Percentiles rank a stretch among this genome's conserved stretches.
These are phyloP conservation scores for Aphidoletes aphidimyza DNA, from an alignment of 2,888 invertebrate species.

Conservation along the genomic window DNA sequence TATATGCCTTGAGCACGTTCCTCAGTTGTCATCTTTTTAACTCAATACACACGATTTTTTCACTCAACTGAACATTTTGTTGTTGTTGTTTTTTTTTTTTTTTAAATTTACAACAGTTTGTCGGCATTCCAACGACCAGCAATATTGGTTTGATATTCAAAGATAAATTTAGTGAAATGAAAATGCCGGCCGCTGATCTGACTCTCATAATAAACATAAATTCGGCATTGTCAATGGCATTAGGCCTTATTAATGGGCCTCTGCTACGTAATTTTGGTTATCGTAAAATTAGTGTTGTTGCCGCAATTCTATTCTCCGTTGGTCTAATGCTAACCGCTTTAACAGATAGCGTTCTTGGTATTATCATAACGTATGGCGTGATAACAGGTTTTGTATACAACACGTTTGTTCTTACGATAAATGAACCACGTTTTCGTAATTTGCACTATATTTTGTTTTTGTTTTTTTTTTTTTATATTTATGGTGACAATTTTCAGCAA, in stretches of 20 bases:
- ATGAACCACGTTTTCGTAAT: background rate
- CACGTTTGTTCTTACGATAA: too few relatives aligned
- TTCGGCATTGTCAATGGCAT: slow-evolving; percentile 74
- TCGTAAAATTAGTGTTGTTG: slow-evolving; percentile 72
- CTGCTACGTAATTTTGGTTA: slow-evolving; percentile 72
- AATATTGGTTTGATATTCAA: slow-evolving; percentile 76
- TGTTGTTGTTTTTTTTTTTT: too few relatives aligned
- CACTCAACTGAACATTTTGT: background rate
- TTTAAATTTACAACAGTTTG: slow-evolving; percentile 9
- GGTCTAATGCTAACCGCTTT: slow-evolving; percentile 73
- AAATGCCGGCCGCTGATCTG: slow-evolving; percentile 71
- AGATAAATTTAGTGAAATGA: slow-evolving; percentile 70
- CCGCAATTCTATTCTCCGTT: slow-evolving; percentile 68
- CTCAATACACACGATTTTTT: background rate
- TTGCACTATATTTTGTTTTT: background rate
- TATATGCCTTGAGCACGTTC: too few relatives aligned
- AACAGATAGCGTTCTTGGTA: slow-evolving; percentile 70
- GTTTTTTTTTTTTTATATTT: background rate
- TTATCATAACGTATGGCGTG: slow-evolving; percentile 75
- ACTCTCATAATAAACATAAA: slow-evolving; percentile 75
- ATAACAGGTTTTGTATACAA: slow-evolving; percentile 73
- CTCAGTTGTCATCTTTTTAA: background rate
- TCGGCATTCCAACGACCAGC: slow-evolving; percentile 70
- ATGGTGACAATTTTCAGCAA: slow-evolving; percentile 65
- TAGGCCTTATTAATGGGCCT: slow-evolving; percentile 75